Conservation (phyloP, 2,113 vertebrate genomes). For the Rattus rattus region DNA sequence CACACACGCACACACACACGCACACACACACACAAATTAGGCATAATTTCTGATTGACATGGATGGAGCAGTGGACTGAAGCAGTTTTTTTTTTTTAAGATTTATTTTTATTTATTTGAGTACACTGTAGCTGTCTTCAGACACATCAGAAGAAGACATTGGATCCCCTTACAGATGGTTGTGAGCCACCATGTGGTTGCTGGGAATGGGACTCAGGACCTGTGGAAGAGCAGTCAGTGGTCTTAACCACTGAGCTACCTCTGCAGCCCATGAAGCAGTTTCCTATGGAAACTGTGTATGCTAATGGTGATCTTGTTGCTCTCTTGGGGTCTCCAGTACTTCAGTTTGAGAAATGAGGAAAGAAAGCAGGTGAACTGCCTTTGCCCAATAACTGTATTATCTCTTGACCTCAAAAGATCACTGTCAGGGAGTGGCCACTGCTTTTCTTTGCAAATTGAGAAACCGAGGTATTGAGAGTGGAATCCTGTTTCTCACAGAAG, state of each 20-base stretch:
- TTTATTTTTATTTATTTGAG: no score
- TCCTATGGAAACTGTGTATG: background rate
- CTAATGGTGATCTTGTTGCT: conserved; percentile 42
- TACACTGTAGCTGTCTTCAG: no score
- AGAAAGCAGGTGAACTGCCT: conserved; percentile 52
- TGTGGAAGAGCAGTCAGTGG: no score
- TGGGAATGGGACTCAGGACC: no score
- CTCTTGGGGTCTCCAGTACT: background rate
- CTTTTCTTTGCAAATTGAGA: background rate
- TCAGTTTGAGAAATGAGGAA: conserved; percentile 65
- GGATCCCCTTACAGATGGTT: no score
- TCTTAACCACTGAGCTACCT: no score
- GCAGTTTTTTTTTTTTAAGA: background rate
- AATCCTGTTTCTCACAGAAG: conserved; percentile 55
- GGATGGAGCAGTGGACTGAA: background rate
- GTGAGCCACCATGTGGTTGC: no score
- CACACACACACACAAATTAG: background rate
- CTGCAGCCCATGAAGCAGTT: no score
- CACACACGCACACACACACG: background rate
- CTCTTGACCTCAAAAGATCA: conserved; percentile 46
- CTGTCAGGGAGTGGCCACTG: conserved; percentile 9
- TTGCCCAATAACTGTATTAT: conserved; percentile 11
- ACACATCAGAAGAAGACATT: no score
- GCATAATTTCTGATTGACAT: conserved; percentile 38
- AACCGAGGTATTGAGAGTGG: conserved; percentile 32